Evolutionary conservation across 2,113 vertebrate genomes (phyloP).

Genomic region (Nycticryphes semicollaris): DNA sequence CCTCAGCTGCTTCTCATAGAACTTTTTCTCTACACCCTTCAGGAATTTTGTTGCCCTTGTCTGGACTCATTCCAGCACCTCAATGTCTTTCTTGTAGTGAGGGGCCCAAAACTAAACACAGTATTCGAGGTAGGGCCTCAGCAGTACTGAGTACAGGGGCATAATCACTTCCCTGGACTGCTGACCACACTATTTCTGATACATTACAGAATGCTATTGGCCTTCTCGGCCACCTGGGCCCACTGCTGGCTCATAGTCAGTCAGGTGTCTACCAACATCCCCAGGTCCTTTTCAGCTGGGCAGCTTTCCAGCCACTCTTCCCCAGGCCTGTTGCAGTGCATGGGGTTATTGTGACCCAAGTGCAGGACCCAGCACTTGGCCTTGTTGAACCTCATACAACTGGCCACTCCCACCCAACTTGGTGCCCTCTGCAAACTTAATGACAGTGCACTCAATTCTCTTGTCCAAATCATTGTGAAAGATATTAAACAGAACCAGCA

Average conservation of each 20-base stretch:
- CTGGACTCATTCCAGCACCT: background rate
- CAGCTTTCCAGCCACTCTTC: background rate
- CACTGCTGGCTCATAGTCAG: background rate
- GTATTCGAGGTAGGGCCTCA: background rate
- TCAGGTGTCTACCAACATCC: background rate
- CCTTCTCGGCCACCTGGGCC: background rate
- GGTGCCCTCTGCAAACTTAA: too few species aligned
- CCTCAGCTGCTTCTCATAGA: background rate
- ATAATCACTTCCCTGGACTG: background rate
- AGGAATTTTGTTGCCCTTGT: background rate
- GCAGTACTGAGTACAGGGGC: background rate
- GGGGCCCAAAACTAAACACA: background rate
- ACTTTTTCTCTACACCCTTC: background rate
- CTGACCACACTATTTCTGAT: background rate
- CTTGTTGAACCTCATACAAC: background rate
- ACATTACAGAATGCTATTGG: background rate
- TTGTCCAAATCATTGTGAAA: too few species aligned
- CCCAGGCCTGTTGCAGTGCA: background rate
- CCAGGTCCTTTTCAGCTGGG: background rate
- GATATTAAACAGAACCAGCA: too few species aligned
- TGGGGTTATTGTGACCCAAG: background rate
- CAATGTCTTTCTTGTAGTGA: background rate
- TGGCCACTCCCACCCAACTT: too few species aligned
- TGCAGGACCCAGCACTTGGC: background rate
- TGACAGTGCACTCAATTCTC: too few species aligned